These are phyloP conservation scores for Mixornis gularis DNA, from an alignment of 2,113 vertebrate genomes.

Conservation along the genomic window DNA sequence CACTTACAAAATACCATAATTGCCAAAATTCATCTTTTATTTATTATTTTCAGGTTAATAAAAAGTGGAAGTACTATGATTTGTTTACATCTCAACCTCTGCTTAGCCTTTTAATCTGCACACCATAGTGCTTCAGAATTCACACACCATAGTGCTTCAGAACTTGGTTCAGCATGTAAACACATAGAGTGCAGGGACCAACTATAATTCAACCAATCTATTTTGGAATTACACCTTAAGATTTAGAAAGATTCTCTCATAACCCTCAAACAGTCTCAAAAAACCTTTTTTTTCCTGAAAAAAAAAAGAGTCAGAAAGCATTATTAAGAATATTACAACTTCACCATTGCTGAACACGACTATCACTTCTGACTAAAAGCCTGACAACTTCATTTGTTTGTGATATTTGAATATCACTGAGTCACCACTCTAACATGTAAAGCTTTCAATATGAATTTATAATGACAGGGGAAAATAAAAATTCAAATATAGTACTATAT, in stretches of 20 bases:
- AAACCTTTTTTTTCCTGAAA: rapidly evolving
- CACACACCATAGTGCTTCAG: neutral
- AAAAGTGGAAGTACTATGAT: neutral
- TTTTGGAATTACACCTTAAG: neutral
- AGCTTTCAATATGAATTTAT: neutral
- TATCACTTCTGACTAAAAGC: neutral
- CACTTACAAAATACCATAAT: rapidly evolving
- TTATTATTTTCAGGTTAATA: neutral
- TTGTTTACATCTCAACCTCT: neutral
- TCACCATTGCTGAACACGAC: neutral
- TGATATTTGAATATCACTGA: neutral
- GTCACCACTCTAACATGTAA: rapidly evolving
- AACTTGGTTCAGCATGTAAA: neutral
- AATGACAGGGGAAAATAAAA: neutral
- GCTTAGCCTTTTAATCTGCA: neutral
- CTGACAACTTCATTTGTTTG: neutral
- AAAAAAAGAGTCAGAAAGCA: neutral
- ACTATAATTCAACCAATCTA: neutral
- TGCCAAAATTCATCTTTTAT: neutral
- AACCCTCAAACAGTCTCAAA: neutral
- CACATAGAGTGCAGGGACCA: rapidly evolving
- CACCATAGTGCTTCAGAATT: neutral
- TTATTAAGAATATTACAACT: neutral
- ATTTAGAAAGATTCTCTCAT: neutral
- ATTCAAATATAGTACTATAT: neutral